Percentiles rank a stretch among this genome's conserved stretches.
These are phyloP conservation scores for Lateolabrax maculatus DNA, from an alignment of 2,797 vertebrate genomes.

Conservation along the genomic window DNA sequence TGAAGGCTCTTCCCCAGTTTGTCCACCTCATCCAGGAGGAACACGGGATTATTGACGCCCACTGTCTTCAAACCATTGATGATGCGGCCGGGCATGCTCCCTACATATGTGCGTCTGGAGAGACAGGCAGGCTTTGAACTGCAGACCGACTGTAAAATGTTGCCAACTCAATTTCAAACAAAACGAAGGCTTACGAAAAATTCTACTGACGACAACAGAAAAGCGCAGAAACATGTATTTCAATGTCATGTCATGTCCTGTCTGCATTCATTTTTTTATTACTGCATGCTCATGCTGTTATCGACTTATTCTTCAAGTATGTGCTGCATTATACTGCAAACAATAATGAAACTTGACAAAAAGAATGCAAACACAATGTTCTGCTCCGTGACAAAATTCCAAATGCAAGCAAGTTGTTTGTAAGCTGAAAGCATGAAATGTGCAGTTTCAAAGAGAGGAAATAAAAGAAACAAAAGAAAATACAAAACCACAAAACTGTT, in stretches of 20 bases:
- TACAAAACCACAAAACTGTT: background rate
- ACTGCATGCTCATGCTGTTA: too few relatives aligned
- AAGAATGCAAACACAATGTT: background rate
- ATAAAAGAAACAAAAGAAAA: background rate
- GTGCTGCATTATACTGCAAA: background rate
- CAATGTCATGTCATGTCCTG: background rate
- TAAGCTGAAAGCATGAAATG: background rate
- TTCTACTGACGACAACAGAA: background rate
- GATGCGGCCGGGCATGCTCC: constrained; percentile 98
- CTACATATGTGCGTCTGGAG: constrained; percentile 94
- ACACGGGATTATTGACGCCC: constrained; percentile 95
- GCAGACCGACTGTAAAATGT: background rate
- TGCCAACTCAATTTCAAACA: background rate
- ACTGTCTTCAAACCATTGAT: constrained; percentile 96
- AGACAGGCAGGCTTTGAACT: background rate
- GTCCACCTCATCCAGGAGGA: constrained; percentile 97
- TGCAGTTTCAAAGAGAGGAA: background rate
- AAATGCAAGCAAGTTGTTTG: background rate
- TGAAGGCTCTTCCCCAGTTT: constrained; percentile 97
- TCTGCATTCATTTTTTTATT: background rate
- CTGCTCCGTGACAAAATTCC: background rate
- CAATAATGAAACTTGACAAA: background rate
- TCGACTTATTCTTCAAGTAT: background rate
- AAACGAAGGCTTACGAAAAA: background rate
- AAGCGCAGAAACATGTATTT: background rate